Evolutionary conservation across 2,888 invertebrate genomes (phyloP).

Genomic region (Desoria tigrina): DNA sequence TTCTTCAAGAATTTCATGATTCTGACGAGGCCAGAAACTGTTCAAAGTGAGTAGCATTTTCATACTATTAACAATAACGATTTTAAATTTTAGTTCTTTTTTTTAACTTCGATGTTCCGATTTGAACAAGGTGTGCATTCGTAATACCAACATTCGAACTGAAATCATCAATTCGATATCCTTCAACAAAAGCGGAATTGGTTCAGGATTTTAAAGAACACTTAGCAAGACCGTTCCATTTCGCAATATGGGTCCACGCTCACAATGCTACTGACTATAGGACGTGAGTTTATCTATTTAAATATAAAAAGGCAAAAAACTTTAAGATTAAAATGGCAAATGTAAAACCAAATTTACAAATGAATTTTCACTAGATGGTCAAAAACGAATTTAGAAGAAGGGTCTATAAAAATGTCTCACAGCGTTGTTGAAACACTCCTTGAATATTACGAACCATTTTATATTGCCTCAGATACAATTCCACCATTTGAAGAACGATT

Average conservation of each 20-base stretch:
- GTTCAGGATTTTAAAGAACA: constrained; percentile 73
- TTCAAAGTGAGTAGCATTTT: constrained; percentile 33
- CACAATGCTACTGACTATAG: constrained; percentile 40
- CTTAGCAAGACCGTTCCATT: constrained; percentile 82
- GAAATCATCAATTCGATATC: constrained; percentile 74
- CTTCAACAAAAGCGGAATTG: constrained; percentile 75
- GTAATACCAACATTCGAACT: constrained; percentile 88
- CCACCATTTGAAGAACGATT: constrained; percentile 30
- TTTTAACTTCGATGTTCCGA: too few species aligned
- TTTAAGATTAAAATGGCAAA: too few species aligned
- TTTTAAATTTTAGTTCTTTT: background rate
- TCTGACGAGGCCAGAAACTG: constrained; percentile 19
- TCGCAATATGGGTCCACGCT: constrained; percentile 72
- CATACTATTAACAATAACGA: too few species aligned
- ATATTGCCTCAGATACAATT: constrained; percentile 56
- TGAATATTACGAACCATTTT: constrained; percentile 78
- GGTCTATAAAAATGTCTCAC: constrained; percentile 36
- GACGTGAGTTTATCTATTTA: constrained; percentile 20
- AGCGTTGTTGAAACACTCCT: constrained; percentile 22
- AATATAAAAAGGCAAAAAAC: too few species aligned
- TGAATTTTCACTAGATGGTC: too few species aligned
- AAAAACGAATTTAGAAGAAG: constrained; percentile 31
- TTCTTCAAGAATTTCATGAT: constrained; percentile 37
- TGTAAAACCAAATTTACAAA: too few species aligned
- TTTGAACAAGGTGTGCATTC: constrained; percentile 68